A percentile compares a stretch with the other conserved stretches of the same genome.
These are phyloP conservation scores for Siderastrea radians DNA, from an alignment of 92 coral and sea anemone species.

Conservation along the genomic window DNA sequence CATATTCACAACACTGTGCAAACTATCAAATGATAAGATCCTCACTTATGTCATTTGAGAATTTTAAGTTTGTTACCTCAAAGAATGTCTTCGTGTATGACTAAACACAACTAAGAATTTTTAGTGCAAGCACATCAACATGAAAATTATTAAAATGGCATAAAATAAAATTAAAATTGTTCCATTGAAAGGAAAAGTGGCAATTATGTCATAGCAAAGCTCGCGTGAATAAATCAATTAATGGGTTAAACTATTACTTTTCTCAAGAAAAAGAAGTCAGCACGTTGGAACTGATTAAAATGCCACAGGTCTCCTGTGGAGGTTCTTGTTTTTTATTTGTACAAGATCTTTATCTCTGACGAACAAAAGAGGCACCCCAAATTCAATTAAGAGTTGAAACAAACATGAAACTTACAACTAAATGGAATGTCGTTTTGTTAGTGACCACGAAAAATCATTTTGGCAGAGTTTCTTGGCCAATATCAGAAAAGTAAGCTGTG, in stretches of 20 bases:
- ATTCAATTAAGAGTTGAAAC: slow-evolving; percentile 32
- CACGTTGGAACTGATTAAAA: background rate
- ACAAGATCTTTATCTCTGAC: slow-evolving; percentile 7
- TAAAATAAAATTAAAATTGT: background rate
- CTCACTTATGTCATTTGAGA: too few relatives aligned
- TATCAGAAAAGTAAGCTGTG: background rate
- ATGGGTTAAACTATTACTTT: background rate
- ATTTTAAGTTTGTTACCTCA: too few relatives aligned
- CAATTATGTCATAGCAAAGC: background rate
- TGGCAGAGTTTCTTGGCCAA: background rate
- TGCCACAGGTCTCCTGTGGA: slow-evolving; percentile 1
- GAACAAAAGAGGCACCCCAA: slow-evolving; percentile 10
- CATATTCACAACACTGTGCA: background rate
- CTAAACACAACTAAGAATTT: too few relatives aligned
- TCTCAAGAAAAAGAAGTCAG: background rate
- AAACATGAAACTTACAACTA: slow-evolving; percentile 17
- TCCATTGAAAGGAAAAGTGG: background rate
- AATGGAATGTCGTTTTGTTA: slow-evolving; percentile 20
- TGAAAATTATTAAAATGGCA: background rate
- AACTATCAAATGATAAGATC: background rate
- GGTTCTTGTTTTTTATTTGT: background rate
- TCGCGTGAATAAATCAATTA: slow-evolving; percentile 2
- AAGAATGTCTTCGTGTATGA: too few relatives aligned
- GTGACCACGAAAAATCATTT: background rate
- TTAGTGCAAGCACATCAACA: background rate